Conservation (phyloP, 2,113 vertebrate genomes). For the Ancistrus triradiatus region DNA sequence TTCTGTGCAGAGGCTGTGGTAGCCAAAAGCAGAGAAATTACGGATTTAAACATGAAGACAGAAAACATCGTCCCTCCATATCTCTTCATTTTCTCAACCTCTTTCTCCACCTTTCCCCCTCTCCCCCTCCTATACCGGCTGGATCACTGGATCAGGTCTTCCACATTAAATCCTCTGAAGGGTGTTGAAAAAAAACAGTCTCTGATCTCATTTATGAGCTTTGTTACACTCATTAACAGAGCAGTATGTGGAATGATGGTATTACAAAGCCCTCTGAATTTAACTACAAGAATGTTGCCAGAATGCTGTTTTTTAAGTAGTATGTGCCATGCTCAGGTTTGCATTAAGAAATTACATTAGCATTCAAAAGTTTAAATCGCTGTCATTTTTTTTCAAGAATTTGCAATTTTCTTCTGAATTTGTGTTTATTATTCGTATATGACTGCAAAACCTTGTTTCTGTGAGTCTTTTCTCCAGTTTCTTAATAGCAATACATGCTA, state of each 20-base stretch:
- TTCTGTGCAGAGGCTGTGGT: constrained; percentile 60
- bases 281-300: not conserved
- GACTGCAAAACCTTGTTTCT: too few species aligned
- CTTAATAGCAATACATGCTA: too few species aligned
- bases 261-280: not conserved
- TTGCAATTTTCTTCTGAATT: too few species aligned
- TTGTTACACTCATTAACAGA: constrained; percentile 3
- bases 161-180: constrained; percentile 6
- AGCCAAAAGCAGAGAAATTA: constrained; percentile 20
- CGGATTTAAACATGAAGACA: constrained; percentile 7
- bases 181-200: not conserved
- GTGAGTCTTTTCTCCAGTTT: too few species aligned
- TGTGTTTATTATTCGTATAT: too few species aligned
- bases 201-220: constrained; percentile 21
- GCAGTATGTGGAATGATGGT: not conserved
- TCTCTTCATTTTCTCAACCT: too few species aligned
- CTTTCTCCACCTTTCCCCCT: not conserved
- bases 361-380: too few species aligned
- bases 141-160: constrained; percentile 3
- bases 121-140: not conserved
- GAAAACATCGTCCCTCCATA: not conserved
- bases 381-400: too few species aligned
- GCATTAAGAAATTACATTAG: too few species aligned
- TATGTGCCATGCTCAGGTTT: too few species aligned
- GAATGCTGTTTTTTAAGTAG: not conserved